Conservation (phyloP, 23 tunicate genomes). For the Trididemnum miniatum region DNA sequence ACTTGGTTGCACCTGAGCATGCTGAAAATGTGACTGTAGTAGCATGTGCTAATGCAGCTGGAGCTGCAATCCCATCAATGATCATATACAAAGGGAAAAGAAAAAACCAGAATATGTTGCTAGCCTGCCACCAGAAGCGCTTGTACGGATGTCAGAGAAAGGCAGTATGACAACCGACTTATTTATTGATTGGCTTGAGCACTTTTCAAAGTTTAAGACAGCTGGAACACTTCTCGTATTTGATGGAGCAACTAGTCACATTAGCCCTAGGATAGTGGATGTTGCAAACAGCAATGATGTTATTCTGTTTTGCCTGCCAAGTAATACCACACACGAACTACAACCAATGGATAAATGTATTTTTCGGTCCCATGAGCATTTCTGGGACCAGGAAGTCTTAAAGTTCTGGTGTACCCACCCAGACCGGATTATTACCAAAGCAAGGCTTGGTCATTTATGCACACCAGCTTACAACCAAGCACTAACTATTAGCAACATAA, state of each 20-base stretch:
- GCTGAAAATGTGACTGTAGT: slow-evolving; percentile 38
- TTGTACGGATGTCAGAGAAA: slow-evolving; percentile 34
- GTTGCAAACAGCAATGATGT: slow-evolving; percentile 16
- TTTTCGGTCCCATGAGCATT: slow-evolving; percentile 24
- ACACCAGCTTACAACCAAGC: slow-evolving; percentile 46
- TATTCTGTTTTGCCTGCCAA: slow-evolving; percentile 23
- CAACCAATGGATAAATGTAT: slow-evolving; percentile 26
- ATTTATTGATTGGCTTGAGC: slow-evolving; percentile 28
- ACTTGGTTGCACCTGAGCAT: slow-evolving; percentile 36
- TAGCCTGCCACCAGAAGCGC: slow-evolving; percentile 18
- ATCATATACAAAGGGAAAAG: slow-evolving; percentile 34
- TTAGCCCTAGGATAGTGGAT: slow-evolving; percentile 17
- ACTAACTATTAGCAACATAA: slow-evolving; percentile 29
- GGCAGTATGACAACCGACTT: slow-evolving; percentile 32
- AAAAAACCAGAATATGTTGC: slow-evolving; percentile 27
- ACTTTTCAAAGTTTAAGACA: slow-evolving; percentile 37
- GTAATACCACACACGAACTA: slow-evolving; percentile 34
- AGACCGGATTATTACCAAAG: slow-evolving; percentile 29
- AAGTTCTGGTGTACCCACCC: slow-evolving; percentile 49
- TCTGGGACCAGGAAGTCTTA: slow-evolving; percentile 41
- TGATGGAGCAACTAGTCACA: slow-evolving; percentile 32
- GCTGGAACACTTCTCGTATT: slow-evolving; percentile 25
- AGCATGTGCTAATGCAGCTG: slow-evolving; percentile 39
- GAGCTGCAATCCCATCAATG: slow-evolving; percentile 34
- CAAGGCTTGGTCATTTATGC: slow-evolving; percentile 42